Evolutionary conservation across 2,888 invertebrate genomes (phyloP), one percentile per base, ranked within the genome.

Genomic region (Rutpela maculata): DNA sequence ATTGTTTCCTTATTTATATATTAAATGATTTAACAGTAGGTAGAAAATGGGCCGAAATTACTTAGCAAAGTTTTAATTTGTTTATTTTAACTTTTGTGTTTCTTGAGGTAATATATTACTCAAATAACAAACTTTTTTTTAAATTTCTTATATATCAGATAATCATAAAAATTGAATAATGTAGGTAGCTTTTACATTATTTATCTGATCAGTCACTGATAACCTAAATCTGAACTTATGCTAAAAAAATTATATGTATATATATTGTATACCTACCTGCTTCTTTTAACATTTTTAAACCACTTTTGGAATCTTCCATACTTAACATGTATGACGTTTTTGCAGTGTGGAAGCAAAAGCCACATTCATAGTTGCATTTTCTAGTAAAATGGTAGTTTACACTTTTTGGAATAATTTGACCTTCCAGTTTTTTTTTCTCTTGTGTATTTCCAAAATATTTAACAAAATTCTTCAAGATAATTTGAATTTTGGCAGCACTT

Each of bases 341-440:
- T 0, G 91, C 91, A 0, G 91, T 92, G 80, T 92, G 92, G 80
- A 92, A 92, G 82, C 92, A 92, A 85, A 92, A 92, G 3, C 91
- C 91, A 82, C 92, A 92, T 55, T 87, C 84, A 80, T 92, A 92
- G 82, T 92, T 92, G 82, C 92, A 92, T 76, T 88, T 85, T 65
- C 92, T 81, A 0, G 91, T 92, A 79, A 91, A 91, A 85, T 92
- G 91, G 81, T 90, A 92, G 84, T 92, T 92, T 0, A 92, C 91
- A 83, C 89, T 89, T 81, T 85, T 84, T 11, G 89, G 89, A 70
- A 85, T 80, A 17, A 84, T 84, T 67, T 73, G 68, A 22, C 59
- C 26, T 31, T 22, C 35, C n/a, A 50, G 5, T n/a, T 50, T 50
- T n/a, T 50, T 50, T n/a, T n/a, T 50, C 0, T 1, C 50, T 15